Conservation (phyloP, 2,113 vertebrate species). For the Cercopithecus mona region DNA sequence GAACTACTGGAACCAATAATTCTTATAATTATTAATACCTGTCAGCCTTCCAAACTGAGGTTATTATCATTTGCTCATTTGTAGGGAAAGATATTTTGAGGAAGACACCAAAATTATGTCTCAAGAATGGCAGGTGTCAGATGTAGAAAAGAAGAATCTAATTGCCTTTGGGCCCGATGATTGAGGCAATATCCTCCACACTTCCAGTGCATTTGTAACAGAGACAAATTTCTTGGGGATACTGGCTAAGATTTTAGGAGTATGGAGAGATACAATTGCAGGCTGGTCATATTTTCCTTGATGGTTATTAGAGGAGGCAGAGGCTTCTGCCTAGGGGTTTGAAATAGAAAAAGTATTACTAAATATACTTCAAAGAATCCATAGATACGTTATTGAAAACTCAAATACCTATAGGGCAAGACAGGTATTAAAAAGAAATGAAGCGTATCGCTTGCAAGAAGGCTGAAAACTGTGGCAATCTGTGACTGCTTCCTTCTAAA, state of each 20-base stretch:
- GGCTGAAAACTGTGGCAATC: background rate
- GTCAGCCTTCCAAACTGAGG: background rate
- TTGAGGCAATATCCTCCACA: background rate
- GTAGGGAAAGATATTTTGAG: background rate
- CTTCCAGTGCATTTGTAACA: background rate
- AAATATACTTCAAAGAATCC: background rate
- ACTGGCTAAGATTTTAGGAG: background rate
- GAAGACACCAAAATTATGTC: background rate
- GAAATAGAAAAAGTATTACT: background rate
- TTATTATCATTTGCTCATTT: background rate
- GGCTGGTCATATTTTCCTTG: background rate
- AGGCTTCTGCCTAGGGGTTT: background rate
- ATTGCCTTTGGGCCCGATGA: background rate
- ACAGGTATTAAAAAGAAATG: background rate
- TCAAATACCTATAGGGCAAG: background rate
- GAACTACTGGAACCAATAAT: background rate
- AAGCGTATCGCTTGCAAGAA: background rate
- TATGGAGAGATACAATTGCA: background rate
- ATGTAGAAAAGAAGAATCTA: background rate
- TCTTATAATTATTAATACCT: background rate
- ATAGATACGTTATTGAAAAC: background rate
- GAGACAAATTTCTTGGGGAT: background rate
- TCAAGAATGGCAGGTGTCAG: background rate
- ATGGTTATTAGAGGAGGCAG: background rate
- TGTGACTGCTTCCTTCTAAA: background rate